Evolutionary conservation across 2,113 vertebrate species (phyloP), one percentile per base, ranked within the genome.

Genomic region (Anoura caudifer): DNA sequence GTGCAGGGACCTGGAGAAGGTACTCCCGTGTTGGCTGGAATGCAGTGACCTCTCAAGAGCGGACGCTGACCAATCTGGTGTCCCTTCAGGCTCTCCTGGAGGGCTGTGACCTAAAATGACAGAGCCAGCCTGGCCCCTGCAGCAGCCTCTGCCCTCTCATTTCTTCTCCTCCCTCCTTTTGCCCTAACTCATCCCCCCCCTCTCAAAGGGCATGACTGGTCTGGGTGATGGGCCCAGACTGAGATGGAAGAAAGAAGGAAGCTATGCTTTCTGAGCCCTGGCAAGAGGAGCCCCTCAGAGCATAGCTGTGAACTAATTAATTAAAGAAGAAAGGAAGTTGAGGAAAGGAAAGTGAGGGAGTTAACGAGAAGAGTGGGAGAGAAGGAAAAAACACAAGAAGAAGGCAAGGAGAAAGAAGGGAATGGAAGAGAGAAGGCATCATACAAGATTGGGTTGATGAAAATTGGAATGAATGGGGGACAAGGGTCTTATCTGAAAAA

Each of bases 401-500:
- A 6, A 31, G 52, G 47, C 33, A 31, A 12, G 16, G 1, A 24
- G 26, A 7, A 12, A 85, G 73, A 26, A 38, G 38, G 36, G 67
- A 41, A 81, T 13, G 72, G 88, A 80, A 16, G 95, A 92, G 88
- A 47, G 86, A 73, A n/a, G 22, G 20, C 50, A 14, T 79, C 79
- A 75, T 88, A 26, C 56, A 65, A 56, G 89, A 70, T 59, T 33
- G 61, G 72, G 63, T n/a, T 72, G 83, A 91, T 87, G 75, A 63
- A 94, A 94, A 94, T 56, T 94, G 89, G 95, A 96, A 31, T 36
- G 92, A 92, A 87, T 2, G 11, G 77, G 36, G 43, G 90, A 91
- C 73, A 59, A 86, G 56, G 80, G 77, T 97, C 95, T 98, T 54
- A 11, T 85, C 89, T 87, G 95, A 65, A 91, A 84, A 63, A 96